phyloP scores from a whole-genome alignment of 2,797 vertebrate species.

The Bovichtus diacanthus region DNA sequence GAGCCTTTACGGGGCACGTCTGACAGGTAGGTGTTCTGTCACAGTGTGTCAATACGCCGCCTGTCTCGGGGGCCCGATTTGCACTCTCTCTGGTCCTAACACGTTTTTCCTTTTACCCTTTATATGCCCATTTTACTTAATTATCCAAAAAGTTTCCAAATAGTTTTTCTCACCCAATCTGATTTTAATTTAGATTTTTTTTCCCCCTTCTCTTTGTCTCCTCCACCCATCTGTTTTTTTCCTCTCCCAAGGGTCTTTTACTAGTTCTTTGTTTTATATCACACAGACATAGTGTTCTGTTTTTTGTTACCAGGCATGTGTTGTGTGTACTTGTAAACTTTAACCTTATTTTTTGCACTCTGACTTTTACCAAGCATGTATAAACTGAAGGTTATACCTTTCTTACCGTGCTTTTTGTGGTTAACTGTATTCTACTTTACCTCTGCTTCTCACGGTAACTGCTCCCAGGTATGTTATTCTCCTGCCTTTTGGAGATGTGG shows the following conservation, averaged over 20 bases:
- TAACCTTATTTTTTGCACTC: conserved; percentile 30
- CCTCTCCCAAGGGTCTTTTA: neutral
- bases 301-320: conserved; percentile 26
- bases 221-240: conserved; percentile 22
- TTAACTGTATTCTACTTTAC: conserved; percentile 55
- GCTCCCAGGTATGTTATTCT: conserved; percentile 79
- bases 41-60: conserved; percentile 45
- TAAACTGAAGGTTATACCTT: conserved; percentile 29
- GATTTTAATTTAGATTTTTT: conserved; percentile 30
- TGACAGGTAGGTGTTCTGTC: conserved; percentile 65
- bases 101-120: conserved; percentile 52
- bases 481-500: conserved; percentile 77
- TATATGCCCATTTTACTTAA: conserved; percentile 27
- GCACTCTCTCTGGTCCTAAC: conserved; percentile 28
- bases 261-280: conserved; percentile 14
- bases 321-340: conserved; percentile 28
- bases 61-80: conserved; percentile 49
- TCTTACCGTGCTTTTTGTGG: conserved; percentile 42
- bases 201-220: conserved; percentile 1
- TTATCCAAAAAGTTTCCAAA: conserved; percentile 43
- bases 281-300: neutral
- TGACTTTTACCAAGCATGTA: conserved; percentile 39
- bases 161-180: conserved; percentile 44
- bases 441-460: conserved; percentile 76
- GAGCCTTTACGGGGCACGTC: conserved; percentile 47